Percentiles rank a stretch among this genome's conserved stretches.
Conservation (phyloP, 2,113 vertebrate species). For the Cromileptes altivelis region DNA sequence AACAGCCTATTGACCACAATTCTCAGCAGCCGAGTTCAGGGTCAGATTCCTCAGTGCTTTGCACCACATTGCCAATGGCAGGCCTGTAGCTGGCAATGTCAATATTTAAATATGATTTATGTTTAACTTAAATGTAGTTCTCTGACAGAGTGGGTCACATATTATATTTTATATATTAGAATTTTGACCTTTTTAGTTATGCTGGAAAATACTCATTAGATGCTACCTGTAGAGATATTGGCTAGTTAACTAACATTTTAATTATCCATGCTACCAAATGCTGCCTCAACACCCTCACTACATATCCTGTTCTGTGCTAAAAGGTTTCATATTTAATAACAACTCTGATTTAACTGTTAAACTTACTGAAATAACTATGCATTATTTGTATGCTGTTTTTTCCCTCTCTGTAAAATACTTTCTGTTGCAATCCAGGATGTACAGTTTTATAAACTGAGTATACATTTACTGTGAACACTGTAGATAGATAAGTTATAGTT, state of each 20-base stretch:
- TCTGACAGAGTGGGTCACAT: background rate
- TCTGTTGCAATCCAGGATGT: background rate
- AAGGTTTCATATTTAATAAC: constrained; percentile 37
- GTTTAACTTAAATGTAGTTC: constrained; percentile 18
- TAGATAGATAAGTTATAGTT: constrained; percentile 37
- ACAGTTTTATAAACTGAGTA: constrained; percentile 22
- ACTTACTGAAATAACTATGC: constrained; percentile 7
- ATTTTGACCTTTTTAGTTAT: background rate
- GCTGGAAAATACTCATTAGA: background rate
- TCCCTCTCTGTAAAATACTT: constrained; percentile 29
- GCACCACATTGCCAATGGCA: constrained; percentile 42
- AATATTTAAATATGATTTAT: constrained; percentile 17
- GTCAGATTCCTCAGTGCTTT: constrained; percentile 62
- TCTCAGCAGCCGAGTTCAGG: constrained; percentile 8
- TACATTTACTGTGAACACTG: constrained; percentile 67
- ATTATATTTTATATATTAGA: background rate
- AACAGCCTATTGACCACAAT: background rate
- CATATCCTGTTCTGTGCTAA: constrained; percentile 32
- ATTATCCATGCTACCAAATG: constrained; percentile 30
- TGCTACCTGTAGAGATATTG: background rate
- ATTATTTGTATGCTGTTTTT: constrained; percentile 20
- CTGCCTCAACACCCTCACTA: constrained; percentile 17
- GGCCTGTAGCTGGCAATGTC: background rate
- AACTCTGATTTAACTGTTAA: constrained; percentile 4
- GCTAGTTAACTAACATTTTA: background rate